phyloP scores from a whole-genome alignment of 2,888 invertebrate species.

The Mystacides longicornis region DNA sequence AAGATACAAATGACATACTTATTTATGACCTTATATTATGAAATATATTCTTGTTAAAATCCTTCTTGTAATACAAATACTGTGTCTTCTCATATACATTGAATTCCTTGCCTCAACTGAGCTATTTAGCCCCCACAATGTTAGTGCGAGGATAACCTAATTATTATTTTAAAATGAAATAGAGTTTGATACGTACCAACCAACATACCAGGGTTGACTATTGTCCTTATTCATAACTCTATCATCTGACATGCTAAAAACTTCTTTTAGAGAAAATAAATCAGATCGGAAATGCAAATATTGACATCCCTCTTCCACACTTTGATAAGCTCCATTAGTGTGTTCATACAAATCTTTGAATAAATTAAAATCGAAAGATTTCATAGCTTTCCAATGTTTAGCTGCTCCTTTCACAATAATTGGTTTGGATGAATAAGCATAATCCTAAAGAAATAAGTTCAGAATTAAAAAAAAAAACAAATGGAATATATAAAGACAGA shows the following conservation, averaged over 20 bases:
- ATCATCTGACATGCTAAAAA: conserved; percentile 64
- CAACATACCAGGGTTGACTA: conserved; percentile 78
- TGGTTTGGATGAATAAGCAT: conserved; percentile 73
- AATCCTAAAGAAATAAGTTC: conserved; percentile 40
- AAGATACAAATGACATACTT: too few species aligned
- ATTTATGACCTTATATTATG: too few species aligned
- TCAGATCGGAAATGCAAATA: conserved; percentile 82
- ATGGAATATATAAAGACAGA: not conserved
- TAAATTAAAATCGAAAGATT: conserved; percentile 57
- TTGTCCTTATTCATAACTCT: conserved; percentile 55
- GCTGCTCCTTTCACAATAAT: conserved; percentile 72
- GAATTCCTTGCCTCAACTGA: too few species aligned
- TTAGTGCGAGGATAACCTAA: too few species aligned
- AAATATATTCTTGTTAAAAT: too few species aligned
- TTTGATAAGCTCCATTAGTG: conserved; percentile 63
- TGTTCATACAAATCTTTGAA: conserved; percentile 63
- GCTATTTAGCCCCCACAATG: too few species aligned
- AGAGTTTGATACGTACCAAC: conserved; percentile 64
- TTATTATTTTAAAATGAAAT: too few species aligned
- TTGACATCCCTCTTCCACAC: conserved; percentile 73
- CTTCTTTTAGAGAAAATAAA: conserved; percentile 66
- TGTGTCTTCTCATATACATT: too few species aligned
- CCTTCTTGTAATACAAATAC: too few species aligned
- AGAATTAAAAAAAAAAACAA: not conserved
- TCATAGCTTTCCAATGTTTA: conserved; percentile 67